Evolutionary conservation across 2,113 vertebrate species (phyloP).

Genomic region (Crotalus horridus): DNA sequence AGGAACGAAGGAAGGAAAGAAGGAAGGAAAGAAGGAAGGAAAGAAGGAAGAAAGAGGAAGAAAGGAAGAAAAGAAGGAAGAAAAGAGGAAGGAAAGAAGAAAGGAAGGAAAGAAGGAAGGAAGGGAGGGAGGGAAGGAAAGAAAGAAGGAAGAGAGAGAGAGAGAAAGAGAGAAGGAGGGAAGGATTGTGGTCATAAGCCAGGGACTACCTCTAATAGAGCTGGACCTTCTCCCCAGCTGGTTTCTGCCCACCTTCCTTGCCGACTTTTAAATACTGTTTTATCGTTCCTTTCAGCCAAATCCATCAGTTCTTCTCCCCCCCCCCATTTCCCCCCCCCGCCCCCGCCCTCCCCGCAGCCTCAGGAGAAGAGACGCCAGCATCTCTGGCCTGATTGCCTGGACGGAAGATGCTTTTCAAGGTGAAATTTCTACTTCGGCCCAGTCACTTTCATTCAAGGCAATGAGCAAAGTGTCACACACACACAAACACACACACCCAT

Average conservation of each 20-base stretch:
- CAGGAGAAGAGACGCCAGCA: conserved; percentile 45
- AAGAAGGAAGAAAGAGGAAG: too few relatives aligned
- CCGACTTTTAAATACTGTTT: neutral
- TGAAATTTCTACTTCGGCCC: conserved; percentile 89
- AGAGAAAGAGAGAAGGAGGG: neutral
- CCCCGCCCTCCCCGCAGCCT: neutral
- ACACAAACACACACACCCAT: conserved; percentile 53
- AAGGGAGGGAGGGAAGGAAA: neutral
- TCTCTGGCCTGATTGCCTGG: conserved; percentile 73
- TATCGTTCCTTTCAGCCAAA: conserved; percentile 36
- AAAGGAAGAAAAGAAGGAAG: too few relatives aligned
- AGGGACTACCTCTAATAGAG: neutral
- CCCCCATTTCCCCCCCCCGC: accelerated
- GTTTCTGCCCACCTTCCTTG: neutral
- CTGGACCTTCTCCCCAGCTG: accelerated
- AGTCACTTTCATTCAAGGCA: conserved; percentile 94
- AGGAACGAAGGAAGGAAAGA: too few relatives aligned
- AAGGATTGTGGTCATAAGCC: neutral
- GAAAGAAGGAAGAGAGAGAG: too few relatives aligned
- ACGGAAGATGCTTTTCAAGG: conserved; percentile 92
- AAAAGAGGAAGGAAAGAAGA: too few relatives aligned
- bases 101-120: neutral
- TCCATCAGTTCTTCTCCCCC: neutral
- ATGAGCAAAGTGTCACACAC: conserved; percentile 90
- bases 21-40: too few relatives aligned